A percentile compares a stretch with the other conserved stretches of the same genome.
phyloP scores from a whole-genome alignment of 2,797 vertebrate genomes.

The Cossypha caffra region DNA sequence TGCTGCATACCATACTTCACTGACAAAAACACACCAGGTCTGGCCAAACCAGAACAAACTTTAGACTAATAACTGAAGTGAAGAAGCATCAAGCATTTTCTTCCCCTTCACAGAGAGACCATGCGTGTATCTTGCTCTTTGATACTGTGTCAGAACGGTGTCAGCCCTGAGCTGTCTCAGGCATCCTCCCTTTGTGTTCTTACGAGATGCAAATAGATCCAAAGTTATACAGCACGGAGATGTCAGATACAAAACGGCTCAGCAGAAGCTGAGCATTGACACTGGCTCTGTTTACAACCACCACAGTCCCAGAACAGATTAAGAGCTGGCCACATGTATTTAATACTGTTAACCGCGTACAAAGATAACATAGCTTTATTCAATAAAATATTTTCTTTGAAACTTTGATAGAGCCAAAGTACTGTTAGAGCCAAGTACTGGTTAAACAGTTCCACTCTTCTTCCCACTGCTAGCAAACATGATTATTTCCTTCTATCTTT shows the following conservation, averaged over 20 bases:
- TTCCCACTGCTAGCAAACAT: not conserved
- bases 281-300: not conserved
- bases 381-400: not conserved
- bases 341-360: not conserved
- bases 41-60: not conserved
- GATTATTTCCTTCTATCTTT: not conserved
- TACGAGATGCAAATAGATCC: not conserved
- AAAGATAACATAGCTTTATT: not conserved
- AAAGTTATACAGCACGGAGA: not conserved
- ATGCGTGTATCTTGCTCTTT: not conserved
- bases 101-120: not conserved
- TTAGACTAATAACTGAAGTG: not conserved
- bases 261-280: not conserved
- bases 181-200: not conserved
- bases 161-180: not conserved
- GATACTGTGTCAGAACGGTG: accelerated
- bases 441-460: not conserved
- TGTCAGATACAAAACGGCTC: not conserved
- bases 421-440: not conserved
- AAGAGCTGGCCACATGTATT: not conserved
- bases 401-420: not conserved
- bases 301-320: not conserved
- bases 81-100: not conserved
- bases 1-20: not conserved
- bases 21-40: accelerated